Conservation (phyloP, 2,888 invertebrate genomes). For the Drosophila leonis region DNA sequence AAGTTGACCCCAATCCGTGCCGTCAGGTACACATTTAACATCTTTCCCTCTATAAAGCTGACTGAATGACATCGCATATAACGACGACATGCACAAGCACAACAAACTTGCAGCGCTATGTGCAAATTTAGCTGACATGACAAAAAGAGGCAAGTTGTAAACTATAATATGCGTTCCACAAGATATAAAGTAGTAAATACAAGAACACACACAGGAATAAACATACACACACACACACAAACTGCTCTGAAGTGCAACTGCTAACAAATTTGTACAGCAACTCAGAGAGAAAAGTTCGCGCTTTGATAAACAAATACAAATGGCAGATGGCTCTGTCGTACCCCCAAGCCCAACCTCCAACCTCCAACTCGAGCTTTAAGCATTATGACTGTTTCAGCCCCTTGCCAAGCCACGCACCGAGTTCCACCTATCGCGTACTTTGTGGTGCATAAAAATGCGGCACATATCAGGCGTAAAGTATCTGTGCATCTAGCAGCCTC, state of each 20-base stretch:
- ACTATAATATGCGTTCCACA: conserved; percentile 58
- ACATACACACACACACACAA: conserved; percentile 6
- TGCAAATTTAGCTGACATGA: conserved; percentile 42
- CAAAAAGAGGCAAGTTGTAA: conserved; percentile 55
- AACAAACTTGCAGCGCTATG: conserved; percentile 24
- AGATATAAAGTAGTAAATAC: conserved; percentile 53
- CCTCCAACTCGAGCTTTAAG: background rate
- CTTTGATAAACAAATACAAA: conserved; percentile 77
- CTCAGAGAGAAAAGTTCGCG: conserved; percentile 60
- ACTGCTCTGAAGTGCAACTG: conserved; percentile 62
- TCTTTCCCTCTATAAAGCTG: background rate
- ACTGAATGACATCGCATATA: conserved; percentile 13
- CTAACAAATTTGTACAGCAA: conserved; percentile 56
- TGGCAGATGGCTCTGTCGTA: conserved; percentile 38
- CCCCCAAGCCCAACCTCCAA: background rate
- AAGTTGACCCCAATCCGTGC: conserved; percentile 6
- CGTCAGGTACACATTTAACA: background rate
- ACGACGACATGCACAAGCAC: conserved; percentile 13
- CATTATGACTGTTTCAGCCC: conserved; percentile 2
- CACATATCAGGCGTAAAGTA: conserved; percentile 61
- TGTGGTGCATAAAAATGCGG: conserved; percentile 44
- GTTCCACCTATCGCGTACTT: conserved; percentile 15
- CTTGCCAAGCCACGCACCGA: conserved; percentile 8
- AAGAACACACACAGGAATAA: conserved; percentile 12
- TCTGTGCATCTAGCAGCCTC: conserved; percentile 48